Conservation (phyloP, 2,797 vertebrate species). For the Crocodylus rhombifer region DNA sequence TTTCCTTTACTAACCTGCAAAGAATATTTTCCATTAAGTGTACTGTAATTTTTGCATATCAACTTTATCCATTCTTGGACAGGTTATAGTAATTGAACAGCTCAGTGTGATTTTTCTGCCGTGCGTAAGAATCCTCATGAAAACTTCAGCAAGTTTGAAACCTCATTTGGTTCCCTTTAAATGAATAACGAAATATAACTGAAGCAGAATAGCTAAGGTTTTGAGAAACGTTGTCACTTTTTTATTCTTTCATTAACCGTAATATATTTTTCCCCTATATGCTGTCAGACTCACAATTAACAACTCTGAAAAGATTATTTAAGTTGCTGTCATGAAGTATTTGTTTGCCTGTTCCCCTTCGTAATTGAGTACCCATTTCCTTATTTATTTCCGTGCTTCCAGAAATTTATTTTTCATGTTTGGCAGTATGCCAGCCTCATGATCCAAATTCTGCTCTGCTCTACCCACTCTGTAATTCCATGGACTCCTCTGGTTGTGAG, state of each 20-base stretch:
- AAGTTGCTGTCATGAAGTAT: slow-evolving; percentile 22
- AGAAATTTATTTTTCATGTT: slow-evolving; percentile 61
- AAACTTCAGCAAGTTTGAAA: slow-evolving; percentile 13
- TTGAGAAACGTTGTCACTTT: neutral
- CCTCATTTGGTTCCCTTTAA: slow-evolving; percentile 53
- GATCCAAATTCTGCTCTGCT: slow-evolving; percentile 39
- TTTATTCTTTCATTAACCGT: neutral
- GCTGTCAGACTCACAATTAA: neutral
- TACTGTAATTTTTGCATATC: slow-evolving; percentile 27
- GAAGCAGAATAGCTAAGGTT: slow-evolving; percentile 24
- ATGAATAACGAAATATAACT: slow-evolving; percentile 51
- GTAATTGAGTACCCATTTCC: slow-evolving; percentile 58
- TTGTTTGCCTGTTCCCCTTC: slow-evolving; percentile 36
- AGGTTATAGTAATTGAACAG: slow-evolving; percentile 29
- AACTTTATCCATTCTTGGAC: slow-evolving; percentile 50
- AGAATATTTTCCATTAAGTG: neutral
- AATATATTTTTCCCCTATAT: neutral
- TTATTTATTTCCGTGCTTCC: slow-evolving; percentile 64
- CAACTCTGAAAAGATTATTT: neutral
- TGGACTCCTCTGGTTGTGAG: neutral
- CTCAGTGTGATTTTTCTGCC: neutral
- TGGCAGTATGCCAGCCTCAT: slow-evolving; percentile 52
- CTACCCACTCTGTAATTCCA: neutral
- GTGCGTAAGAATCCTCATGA: slow-evolving; percentile 1
- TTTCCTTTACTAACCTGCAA: neutral